Evolutionary conservation across 1,140 invertebrate genomes (phyloP), one percentile per base, ranked within the genome.

Genomic region (Holcopasites calliopsidis): DNA sequence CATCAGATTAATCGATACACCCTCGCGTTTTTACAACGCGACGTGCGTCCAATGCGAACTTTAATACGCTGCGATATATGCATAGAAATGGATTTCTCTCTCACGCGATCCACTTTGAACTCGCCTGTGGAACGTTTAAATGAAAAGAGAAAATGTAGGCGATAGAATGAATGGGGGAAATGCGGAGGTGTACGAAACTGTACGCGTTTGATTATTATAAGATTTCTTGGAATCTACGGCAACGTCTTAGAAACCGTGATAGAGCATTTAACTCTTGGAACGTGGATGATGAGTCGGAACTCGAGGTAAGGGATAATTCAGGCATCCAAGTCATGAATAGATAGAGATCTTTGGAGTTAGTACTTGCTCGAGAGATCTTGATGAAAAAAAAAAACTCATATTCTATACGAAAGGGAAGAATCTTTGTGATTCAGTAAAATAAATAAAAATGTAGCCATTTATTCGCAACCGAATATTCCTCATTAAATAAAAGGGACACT

Each of bases 231-330:
- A 42, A 62, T 26, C 8, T n/a, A 28, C 40, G 10, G 16, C 18
- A 62, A 31, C 28, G 11, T 47, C 18, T 64, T 31, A 64, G 60
- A 64, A 64, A 33, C 60, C 60, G 5, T 64, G 49, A 26, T 31
- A 64, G 10, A 38, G 11, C 28, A 44, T 49, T 44, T 31, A 49
- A 16, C 55, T 23, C 8, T 31, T 6, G 40, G 26, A 47, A 21
- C 42, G 18, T 8, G 26, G n/a, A n/a, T 28, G 38, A 40, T 47
- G 60, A 64, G 40, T 64, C 42, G 31, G 18, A 64, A 62, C 21
- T 11, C 18, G 38, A 44, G 2, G 13, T 33, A 44, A 62, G 18
- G 28, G 26, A 31, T 62, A 62, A 62, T 44, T 61, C 23, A 61
- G 16, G 6, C 5, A 31, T 3, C 7, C 18, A 11, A 0, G 3